Percentiles rank a stretch among this genome's conserved stretches.
Conservation (phyloP, 2,888 invertebrate species). For the Beris chalybata region DNA sequence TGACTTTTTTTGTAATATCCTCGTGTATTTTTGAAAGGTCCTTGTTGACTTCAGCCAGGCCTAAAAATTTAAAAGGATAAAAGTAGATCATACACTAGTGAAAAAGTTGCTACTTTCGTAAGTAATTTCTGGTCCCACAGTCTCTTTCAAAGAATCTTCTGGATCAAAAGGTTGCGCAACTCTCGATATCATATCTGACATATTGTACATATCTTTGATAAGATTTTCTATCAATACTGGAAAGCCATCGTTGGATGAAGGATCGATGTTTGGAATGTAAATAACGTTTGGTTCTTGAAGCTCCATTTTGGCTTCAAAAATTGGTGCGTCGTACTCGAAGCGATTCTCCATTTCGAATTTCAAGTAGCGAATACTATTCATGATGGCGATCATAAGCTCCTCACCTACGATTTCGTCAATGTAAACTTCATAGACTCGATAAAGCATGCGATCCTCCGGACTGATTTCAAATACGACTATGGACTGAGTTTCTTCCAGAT, state of each 20-base stretch:
- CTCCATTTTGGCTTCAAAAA: constrained; percentile 77
- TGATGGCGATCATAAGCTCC: constrained; percentile 60
- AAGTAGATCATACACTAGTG: too few relatives aligned
- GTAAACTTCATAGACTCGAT: constrained; percentile 63
- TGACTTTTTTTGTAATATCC: constrained; percentile 60
- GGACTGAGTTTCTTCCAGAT: not conserved
- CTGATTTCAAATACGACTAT: constrained; percentile 8
- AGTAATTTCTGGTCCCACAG: not conserved
- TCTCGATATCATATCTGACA: constrained; percentile 71
- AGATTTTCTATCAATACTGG: constrained; percentile 68
- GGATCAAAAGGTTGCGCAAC: constrained; percentile 55
- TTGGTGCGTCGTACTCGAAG: constrained; percentile 58
- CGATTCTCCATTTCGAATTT: constrained; percentile 51
- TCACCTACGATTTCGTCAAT: constrained; percentile 65
- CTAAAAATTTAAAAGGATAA: constrained; percentile 45
- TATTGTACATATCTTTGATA: constrained; percentile 75
- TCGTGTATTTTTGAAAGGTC: constrained; percentile 63
- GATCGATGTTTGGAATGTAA: constrained; percentile 67
- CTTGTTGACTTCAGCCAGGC: constrained; percentile 63
- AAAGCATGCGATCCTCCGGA: constrained; percentile 37
- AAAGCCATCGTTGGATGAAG: constrained; percentile 60
- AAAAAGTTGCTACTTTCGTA: constrained; percentile 18
- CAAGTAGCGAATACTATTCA: constrained; percentile 49
- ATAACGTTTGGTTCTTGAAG: constrained; percentile 72
- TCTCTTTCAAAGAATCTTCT: constrained; percentile 10